Conservation (phyloP, 2,113 vertebrate genomes). For the Phaetusa simplex region DNA sequence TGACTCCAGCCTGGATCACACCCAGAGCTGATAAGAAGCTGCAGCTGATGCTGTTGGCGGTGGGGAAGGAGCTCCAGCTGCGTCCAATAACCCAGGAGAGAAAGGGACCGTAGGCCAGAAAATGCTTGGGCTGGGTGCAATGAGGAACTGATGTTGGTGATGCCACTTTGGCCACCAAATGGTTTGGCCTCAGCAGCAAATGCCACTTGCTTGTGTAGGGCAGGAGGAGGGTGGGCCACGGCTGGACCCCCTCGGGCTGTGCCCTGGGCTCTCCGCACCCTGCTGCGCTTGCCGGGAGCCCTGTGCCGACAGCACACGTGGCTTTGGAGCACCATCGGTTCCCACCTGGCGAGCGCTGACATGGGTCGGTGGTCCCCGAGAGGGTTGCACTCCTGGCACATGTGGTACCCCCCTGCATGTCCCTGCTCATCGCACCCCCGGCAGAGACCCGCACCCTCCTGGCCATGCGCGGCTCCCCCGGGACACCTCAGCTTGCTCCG, state of each 20-base stretch:
- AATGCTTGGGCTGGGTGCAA: background rate
- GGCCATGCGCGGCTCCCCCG: fast-evolving
- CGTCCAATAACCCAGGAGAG: background rate
- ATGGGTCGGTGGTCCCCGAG: fast-evolving
- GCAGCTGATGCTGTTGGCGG: slow-evolving; percentile 58
- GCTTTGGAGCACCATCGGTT: fast-evolving
- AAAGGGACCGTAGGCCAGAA: background rate
- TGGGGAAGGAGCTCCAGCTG: slow-evolving; percentile 34
- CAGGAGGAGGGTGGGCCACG: background rate
- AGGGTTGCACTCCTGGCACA: background rate
- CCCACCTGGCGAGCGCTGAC: fast-evolving
- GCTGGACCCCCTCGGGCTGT: fast-evolving
- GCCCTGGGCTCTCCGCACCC: background rate
- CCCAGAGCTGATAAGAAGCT: slow-evolving; percentile 46
- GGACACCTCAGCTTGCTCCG: fast-evolving
- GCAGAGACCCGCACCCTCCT: fast-evolving
- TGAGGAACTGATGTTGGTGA: fast-evolving
- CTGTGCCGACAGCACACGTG: background rate
- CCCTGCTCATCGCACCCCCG: fast-evolving
- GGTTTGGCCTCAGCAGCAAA: background rate
- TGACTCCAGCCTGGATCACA: background rate
- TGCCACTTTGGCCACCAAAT: fast-evolving
- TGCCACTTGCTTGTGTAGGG: fast-evolving
- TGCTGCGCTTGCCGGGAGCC: fast-evolving
- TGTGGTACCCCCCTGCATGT: fast-evolving